phyloP scores from a whole-genome alignment of 2,888 invertebrate species.

The Dione juno region DNA sequence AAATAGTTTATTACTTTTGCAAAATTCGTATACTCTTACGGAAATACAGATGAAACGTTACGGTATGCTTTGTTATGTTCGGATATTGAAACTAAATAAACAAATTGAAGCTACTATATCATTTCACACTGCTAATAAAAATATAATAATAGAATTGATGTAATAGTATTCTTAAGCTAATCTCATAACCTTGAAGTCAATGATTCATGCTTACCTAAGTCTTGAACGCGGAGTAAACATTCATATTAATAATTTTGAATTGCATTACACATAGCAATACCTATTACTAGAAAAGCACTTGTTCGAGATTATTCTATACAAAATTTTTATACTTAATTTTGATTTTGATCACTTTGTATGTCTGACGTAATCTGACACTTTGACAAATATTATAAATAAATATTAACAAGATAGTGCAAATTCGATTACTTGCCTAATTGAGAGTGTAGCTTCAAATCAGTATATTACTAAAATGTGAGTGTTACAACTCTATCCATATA shows the following conservation, averaged over 20 bases:
- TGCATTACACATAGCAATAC: not conserved
- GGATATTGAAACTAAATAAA: not conserved
- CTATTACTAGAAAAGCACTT: not conserved
- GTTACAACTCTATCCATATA: no score
- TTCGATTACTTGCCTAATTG: not conserved
- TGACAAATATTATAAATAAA: no score
- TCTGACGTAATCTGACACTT: not conserved
- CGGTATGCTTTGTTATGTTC: not conserved
- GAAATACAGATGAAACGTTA: not conserved
- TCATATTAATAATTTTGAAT: constrained; percentile 12
- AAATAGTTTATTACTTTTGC: not conserved
- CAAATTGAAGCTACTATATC: not conserved
- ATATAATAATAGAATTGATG: constrained; percentile 6
- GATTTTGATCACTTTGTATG: no score
- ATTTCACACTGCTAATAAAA: not conserved
- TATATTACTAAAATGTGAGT: no score
- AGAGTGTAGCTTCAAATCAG: not conserved
- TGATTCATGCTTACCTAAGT: constrained; percentile 25
- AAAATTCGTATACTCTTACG: not conserved
- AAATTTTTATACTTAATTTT: no score
- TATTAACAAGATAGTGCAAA: not conserved
- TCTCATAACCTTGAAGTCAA: not conserved
- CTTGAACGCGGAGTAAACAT: constrained; percentile 10
- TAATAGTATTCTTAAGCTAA: not conserved
- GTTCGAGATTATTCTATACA: constrained; percentile 8